Conservation (phyloP, 2,888 invertebrate genomes). For the Eupithecia subumbrata region DNA sequence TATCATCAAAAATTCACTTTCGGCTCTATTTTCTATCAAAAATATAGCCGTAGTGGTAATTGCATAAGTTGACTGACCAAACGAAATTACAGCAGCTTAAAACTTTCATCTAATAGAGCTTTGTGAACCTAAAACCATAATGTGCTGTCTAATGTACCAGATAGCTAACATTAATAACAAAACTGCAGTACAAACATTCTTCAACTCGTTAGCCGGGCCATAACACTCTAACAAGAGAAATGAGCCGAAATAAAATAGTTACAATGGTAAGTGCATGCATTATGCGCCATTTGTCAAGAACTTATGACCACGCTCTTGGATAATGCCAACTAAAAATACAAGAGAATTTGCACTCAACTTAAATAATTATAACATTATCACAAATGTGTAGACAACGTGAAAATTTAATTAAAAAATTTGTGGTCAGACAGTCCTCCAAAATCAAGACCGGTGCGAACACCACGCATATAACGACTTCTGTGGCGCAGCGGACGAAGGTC, state of each 20-base stretch:
- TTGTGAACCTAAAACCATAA: conserved; percentile 12
- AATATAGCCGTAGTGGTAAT: neutral
- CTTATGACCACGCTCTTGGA: conserved; percentile 1
- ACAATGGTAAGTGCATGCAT: conserved; percentile 9
- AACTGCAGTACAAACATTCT: conserved; percentile 25
- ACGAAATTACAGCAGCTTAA: neutral
- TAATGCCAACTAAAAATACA: neutral
- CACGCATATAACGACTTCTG: too few species aligned
- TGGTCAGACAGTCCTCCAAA: neutral
- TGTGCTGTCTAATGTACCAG: conserved; percentile 20
- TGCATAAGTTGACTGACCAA: neutral
- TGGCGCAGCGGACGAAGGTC: too few species aligned
- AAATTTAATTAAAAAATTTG: neutral
- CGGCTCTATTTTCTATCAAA: neutral
- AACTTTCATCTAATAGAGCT: conserved; percentile 21
- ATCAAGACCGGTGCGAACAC: neutral
- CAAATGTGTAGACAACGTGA: neutral
- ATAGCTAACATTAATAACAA: conserved; percentile 27
- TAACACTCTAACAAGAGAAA: conserved; percentile 18
- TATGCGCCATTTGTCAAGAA: conserved; percentile 2
- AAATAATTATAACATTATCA: too few species aligned
- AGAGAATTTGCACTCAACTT: neutral
- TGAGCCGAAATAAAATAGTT: conserved; percentile 23
- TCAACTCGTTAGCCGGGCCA: conserved; percentile 26
- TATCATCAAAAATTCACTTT: neutral